Base-by-base conservation (phyloP, 2,888 invertebrate species). In the Acheta domesticus region DNA sequence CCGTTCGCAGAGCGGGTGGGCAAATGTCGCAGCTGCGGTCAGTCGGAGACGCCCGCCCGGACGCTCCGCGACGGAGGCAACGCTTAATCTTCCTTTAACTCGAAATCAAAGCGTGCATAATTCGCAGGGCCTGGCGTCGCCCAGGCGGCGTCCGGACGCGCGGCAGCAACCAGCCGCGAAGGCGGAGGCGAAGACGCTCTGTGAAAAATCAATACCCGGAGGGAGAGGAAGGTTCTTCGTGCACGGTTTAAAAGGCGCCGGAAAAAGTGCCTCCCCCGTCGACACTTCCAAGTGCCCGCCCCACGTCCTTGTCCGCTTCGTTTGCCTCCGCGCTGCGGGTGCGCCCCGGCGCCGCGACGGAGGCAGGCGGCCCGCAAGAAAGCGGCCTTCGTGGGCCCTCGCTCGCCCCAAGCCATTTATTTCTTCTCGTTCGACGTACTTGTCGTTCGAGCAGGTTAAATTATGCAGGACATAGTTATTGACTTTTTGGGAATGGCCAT, bases 31-130 rank as follows among this genome's bases (percentile, higher is more conserved):
- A 2, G 23, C 23, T 3, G 36, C 36, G 36, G 36, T 36, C 36
- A 8, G 36, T 36, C 36, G 5, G 36, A 5, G 5, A 4, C 36
- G 5, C 36, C 36, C 36, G 36, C 36, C 36, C 36, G 36, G 1
- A 5, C 36, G 8, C 36, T 36, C 36, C 36, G 36, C 36, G 8
- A 36, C 36, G 36, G 36, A 36, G 36, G 36, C 62, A 14, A 62
- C 16, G 62, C 62, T 62, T n/a, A 62, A 62, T 62, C 62, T 62
- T n/a, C 62, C 62, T 62, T 62, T 62, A 14, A 62, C 62, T 62
- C 62, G 16, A 62, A 62, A 62, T 62, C 62, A 62, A 62, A 62
- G 62, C 62, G n/a, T 62, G 62, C 62, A 62, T 62, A 62, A 62
- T 62, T 62, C 62, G 62, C 62, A 36, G 36, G 36, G 62, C 62